Evolutionary conservation across 2,888 invertebrate species (phyloP).

Genomic region (Drosophila paranaensis): DNA sequence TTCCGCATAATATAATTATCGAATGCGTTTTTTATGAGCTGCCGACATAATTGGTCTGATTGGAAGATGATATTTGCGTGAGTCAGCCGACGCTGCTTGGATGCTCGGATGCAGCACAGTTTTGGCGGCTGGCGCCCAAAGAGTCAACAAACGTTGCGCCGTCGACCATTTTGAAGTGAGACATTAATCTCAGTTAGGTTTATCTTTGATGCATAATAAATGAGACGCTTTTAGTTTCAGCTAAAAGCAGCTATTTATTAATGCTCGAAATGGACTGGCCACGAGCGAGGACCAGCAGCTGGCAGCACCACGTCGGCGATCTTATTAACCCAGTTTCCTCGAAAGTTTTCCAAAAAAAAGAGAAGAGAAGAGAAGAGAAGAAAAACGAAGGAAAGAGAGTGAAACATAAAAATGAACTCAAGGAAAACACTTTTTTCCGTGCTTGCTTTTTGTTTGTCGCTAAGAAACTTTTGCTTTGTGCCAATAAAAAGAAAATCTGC

Average conservation of each 20-base stretch:
- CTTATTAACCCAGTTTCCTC: conserved; percentile 74
- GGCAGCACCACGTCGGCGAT: conserved; percentile 46
- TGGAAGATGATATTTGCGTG: conserved; percentile 64
- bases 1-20: conserved; percentile 62
- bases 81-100: conserved; percentile 35
- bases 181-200: conserved; percentile 80
- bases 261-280: conserved; percentile 49
- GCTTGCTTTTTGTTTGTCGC: conserved; percentile 62
- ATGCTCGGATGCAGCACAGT: neutral
- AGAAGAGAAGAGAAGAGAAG: neutral
- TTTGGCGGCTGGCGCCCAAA: conserved; percentile 24
- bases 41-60: conserved; percentile 70
- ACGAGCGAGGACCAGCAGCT: conserved; percentile 14
- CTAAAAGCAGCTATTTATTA: conserved; percentile 80
- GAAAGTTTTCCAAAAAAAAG: conserved; percentile 24
- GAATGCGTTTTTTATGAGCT: conserved; percentile 69
- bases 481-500: conserved; percentile 71
- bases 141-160: conserved; percentile 44
- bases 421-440: conserved; percentile 46
- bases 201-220: conserved; percentile 80
- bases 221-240: conserved; percentile 64
- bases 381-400: neutral
- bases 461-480: conserved; percentile 58
- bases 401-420: conserved; percentile 35
- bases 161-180: conserved; percentile 71